Evolutionary conservation across 1,140 invertebrate genomes (phyloP), one percentile per base, ranked within the genome.

Genomic region (Eumaeus atala): DNA sequence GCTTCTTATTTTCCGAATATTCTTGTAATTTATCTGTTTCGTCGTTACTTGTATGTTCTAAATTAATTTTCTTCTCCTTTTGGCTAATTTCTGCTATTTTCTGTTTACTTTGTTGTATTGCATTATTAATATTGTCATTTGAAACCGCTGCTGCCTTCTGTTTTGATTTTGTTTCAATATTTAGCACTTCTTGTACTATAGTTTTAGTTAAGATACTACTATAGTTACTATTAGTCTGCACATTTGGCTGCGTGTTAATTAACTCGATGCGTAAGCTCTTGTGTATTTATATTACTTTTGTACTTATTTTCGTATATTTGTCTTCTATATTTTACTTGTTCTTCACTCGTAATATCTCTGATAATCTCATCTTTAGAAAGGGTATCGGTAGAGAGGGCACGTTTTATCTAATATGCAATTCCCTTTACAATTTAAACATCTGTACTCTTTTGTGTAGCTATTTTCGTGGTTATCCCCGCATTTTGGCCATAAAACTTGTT

Each of bases 391-490:
- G n/a, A n/a, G n/a, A n/a, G 48, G 28, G 7, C 34, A 51, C 0
- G 12, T 36, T 37, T 51, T 51, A 12, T 51, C 49, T 51, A 51
- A 36, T 3, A 36, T 35, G 11, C 17, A 11, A 38, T 16, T 16
- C 36, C 49, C 49, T 9, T 36, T 16, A 17, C 49, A 51, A 17
- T 51, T 51, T 3, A 51, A 16, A 11, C 49, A 51, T 4, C 18
- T 17, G 11, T 37, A 18, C 18, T 38, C 10, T 51, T 40, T 37
- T 3, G 21, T 8, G 17, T 51, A 17, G n/a, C 50, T 37, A 11
- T 51, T 51, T 5, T 51, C 50, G 37, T 38, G 50, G n/a, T 37
- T 14, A n/a, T n/a, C n/a, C n/a, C n/a, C n/a, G n/a, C n/a, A n/a
- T n/a, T n/a, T n/a, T n/a, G n/a, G n/a, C n/a, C n/a, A n/a, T n/a